Base-by-base conservation (phyloP, 1,140 invertebrate species). In the Drosophila leontia region DNA sequence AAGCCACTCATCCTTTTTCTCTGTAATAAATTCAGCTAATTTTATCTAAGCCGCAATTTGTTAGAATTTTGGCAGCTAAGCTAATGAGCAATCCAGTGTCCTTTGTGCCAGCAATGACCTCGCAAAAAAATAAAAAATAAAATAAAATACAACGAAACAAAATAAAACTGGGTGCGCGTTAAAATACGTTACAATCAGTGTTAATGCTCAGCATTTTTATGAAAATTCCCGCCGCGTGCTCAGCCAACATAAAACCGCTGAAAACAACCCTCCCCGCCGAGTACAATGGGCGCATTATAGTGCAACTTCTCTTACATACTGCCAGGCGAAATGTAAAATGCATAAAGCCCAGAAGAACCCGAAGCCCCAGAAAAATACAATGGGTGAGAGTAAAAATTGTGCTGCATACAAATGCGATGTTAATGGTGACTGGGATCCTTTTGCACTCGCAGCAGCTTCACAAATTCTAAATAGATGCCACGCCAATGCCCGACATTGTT, bases 101-200 rank as follows among this genome's bases (percentile, higher is more conserved):
- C 47, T 57, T 56, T 71, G 26, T 13, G 26, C 29, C 51, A 69
- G 55, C 65, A 37, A 42, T 32, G 50, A 59, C 34, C 65, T 39
- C 37, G 32, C 44, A 29, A 32, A 59, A 67, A 64, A 44, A 58
- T 15, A 34, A n/a, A 26, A 17, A n/a, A n/a, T n/a, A 11, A 35
- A 13, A 51, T 7, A 32, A 64, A 64, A 64, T 64, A 17, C 35
- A 41, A 11, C 32, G 17, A 56, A 61, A 76, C 61, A 57, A 67
- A 76, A 76, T 76, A 76, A 76, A 76, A 76, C 72, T 67, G 74
- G 61, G 29, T 65, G 60, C 39, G 83, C 75, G 58, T 65, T 82
- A 79, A 86, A 86, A 87, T 87, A 80, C 84, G 85, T 84, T 90
- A 78, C 84, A 88, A 88, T 88, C 84, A 81, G 85, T 80, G 84